A percentile compares a stretch with the other conserved stretches of the same genome.
Evolutionary conservation across 2,113 vertebrate genomes (phyloP).

Genomic region (Sorex araneus): DNA sequence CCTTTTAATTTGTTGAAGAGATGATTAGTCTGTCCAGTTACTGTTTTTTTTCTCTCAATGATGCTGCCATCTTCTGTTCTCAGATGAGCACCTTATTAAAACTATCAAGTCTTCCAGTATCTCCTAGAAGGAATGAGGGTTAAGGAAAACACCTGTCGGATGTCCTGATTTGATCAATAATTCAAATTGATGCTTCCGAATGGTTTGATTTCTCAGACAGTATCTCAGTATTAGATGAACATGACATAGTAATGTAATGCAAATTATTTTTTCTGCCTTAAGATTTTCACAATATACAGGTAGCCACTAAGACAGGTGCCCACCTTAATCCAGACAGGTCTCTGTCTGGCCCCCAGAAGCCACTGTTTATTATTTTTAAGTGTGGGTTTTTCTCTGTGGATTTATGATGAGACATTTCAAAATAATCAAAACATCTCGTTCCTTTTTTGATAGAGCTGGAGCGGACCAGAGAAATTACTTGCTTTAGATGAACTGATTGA

Average conservation of each 20-base stretch:
- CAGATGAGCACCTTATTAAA: slow-evolving; percentile 83
- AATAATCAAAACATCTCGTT: slow-evolving; percentile 56
- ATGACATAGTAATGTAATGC: slow-evolving; percentile 54
- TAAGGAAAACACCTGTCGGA: slow-evolving; percentile 81
- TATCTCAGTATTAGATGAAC: slow-evolving; percentile 73
- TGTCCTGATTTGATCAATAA: slow-evolving; percentile 79
- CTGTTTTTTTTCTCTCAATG: slow-evolving; percentile 78
- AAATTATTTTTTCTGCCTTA: background rate
- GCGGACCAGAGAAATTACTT: slow-evolving; percentile 98
- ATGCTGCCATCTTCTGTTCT: slow-evolving; percentile 80
- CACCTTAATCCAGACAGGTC: no score
- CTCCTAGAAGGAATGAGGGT: slow-evolving; percentile 80
- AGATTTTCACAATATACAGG: slow-evolving; percentile 39
- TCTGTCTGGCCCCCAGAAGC: background rate
- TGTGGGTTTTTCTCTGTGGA: slow-evolving; percentile 23
- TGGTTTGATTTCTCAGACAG: slow-evolving; percentile 72
- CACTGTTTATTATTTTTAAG: background rate
- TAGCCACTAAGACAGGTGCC: slow-evolving; percentile 27
- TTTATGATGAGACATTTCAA: slow-evolving; percentile 53
- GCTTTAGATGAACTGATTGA: slow-evolving; percentile 99
- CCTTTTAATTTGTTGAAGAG: slow-evolving; percentile 78
- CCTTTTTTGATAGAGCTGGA: slow-evolving; percentile 92
- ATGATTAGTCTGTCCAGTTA: slow-evolving; percentile 73
- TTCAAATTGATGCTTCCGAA: slow-evolving; percentile 83
- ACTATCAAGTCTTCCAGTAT: slow-evolving; percentile 76